Conservation (phyloP, 2,797 vertebrate species). For the Geotrypetes seraphini region DNA sequence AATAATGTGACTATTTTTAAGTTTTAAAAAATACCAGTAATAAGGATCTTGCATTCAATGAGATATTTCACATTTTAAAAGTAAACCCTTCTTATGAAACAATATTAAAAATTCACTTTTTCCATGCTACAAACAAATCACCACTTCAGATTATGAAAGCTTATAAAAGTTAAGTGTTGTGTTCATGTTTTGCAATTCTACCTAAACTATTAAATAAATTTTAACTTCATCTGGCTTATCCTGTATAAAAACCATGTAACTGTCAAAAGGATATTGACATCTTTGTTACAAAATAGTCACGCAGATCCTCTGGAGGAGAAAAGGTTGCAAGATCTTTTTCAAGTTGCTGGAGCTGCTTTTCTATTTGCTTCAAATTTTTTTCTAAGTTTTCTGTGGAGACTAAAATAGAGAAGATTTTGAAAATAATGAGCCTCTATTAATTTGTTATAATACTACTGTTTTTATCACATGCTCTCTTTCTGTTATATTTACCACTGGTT, state of each 20-base stretch:
- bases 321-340: constrained; percentile 93
- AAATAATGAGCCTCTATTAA: no score
- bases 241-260: constrained; percentile 13
- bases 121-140: constrained; percentile 6
- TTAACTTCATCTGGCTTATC: constrained; percentile 16
- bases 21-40: no score
- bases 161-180: constrained; percentile 1
- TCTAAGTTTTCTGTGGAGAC: constrained; percentile 94
- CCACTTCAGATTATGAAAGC: constrained; percentile 3
- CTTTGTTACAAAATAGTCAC: constrained; percentile 87
- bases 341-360: constrained; percentile 88
- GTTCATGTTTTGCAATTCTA: constrained; percentile 25
- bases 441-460: no score
- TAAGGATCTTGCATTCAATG: no score
- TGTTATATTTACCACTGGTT: no score
- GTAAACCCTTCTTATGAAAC: constrained; percentile 1
- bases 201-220: constrained; percentile 22
- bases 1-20: no score
- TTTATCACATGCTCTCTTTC: no score
- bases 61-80: constrained; percentile 1
- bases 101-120: background rate
- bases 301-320: constrained; percentile 74
- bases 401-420: constrained; percentile 50
- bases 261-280: constrained; percentile 94
- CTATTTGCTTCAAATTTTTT: constrained; percentile 93